Evolutionary conservation across 2,888 invertebrate genomes (phyloP), one percentile per base, ranked within the genome.

Genomic region (Lasioglossum marginatum): DNA sequence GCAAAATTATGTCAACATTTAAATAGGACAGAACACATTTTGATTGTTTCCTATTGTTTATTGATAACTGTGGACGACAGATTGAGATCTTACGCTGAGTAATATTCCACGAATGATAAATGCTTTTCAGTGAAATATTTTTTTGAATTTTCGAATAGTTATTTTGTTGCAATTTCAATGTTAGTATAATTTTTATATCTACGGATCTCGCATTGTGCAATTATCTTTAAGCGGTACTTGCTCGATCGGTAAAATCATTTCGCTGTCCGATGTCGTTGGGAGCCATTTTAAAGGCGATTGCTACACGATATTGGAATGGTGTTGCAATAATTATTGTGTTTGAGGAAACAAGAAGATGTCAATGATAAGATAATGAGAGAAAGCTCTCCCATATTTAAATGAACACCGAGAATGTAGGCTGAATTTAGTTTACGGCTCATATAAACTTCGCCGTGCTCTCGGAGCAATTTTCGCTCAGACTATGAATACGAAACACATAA

Each of bases 401-500:
- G 93, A 93, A 93, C 91, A 93, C 92, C 89, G 93, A 81, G 85
- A 87, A 81, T 86, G 89, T 89, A 91, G 88, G 85, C 90, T 90
- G 91, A 88, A 92, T 90, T 91, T 92, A 92, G 88, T 94, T 94
- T 94, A 94, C 91, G 90, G 91, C 90, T 89, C 93, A 91, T 93
- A 93, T 94, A 94, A 94, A 92, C 93, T 93, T 94, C 93, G 93
- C 93, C 91, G 91, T 90, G 92, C 93, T 93, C 92, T 92, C 92
- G 93, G 86, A 94, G 91, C 92, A 93, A 93, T 93, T 94, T 94
- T 94, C 89, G 90, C 93, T 87, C 92, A 92, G 93, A 92, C 94
- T 93, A 94, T 94, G 94, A 94, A 94, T 94, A 94, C 92, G 91
- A 93, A 94, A 93, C 91, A 86, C 91, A 92, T 93, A 90, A 93